A percentile compares a stretch with the other conserved stretches of the same genome.
These are phyloP conservation scores for Augochlora pura DNA, from an alignment of 1,140 invertebrate genomes.

Conservation along the genomic window DNA sequence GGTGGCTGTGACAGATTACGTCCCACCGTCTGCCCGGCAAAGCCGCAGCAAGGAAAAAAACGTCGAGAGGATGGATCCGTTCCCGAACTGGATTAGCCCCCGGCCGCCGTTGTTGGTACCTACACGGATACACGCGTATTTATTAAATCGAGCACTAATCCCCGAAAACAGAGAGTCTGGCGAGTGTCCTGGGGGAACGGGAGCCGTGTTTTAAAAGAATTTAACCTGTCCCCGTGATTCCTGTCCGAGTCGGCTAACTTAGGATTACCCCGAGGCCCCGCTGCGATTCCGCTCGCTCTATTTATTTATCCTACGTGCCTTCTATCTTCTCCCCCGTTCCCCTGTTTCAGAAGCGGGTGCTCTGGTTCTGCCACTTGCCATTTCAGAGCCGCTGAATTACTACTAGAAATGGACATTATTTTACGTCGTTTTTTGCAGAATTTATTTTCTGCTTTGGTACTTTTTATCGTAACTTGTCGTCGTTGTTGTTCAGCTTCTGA, in stretches of 20 bases:
- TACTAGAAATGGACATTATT: too few relatives aligned
- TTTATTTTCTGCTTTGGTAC: too few relatives aligned
- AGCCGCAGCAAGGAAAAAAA: conserved; percentile 54
- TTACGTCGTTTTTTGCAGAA: too few relatives aligned
- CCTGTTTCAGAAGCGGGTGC: too few relatives aligned
- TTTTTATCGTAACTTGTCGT: too few relatives aligned
- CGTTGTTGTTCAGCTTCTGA: too few relatives aligned
- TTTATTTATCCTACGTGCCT: too few relatives aligned
- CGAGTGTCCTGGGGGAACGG: conserved; percentile 15
- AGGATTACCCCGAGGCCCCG: background rate
- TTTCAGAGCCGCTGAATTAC: too few relatives aligned
- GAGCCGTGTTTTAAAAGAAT: conserved; percentile 15
- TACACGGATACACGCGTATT: conserved; percentile 63
- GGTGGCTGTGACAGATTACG: conserved; percentile 78
- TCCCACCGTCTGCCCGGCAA: conserved; percentile 60
- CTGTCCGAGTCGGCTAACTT: background rate
- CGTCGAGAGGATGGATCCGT: conserved; percentile 50
- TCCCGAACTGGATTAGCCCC: conserved; percentile 60
- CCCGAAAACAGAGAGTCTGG: conserved; percentile 29
- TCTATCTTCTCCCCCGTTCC: too few relatives aligned
- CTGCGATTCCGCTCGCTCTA: too few relatives aligned
- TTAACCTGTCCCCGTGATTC: background rate
- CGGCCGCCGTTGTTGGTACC: conserved; percentile 54
- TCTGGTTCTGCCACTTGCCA: too few relatives aligned
- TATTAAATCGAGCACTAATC: conserved; percentile 55